A percentile compares a stretch with the other conserved stretches of the same genome.
phyloP scores from a whole-genome alignment of 2,888 invertebrate species.

The Cheilosia urbana region DNA sequence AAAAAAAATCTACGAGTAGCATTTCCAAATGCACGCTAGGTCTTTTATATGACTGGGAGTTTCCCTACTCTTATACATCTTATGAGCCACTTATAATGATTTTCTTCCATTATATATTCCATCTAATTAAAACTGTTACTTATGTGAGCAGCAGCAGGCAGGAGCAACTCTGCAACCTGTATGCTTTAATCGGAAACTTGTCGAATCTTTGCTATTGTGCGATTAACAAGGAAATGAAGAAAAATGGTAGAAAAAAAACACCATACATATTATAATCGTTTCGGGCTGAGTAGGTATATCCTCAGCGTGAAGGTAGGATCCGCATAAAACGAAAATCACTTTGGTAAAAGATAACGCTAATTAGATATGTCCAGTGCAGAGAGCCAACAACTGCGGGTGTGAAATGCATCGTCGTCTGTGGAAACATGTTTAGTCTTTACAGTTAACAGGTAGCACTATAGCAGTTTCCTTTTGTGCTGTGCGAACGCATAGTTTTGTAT shows the following conservation, averaged over 20 bases:
- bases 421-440: constrained; percentile 22
- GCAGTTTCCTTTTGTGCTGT: not conserved
- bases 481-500: not conserved
- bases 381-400: not conserved
- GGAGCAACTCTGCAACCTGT: constrained; percentile 34
- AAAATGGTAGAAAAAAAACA: constrained; percentile 39
- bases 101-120: constrained; percentile 55
- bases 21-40: constrained; percentile 40
- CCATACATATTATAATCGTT: not conserved
- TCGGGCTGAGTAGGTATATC: constrained; percentile 52
- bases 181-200: constrained; percentile 64
- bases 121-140: constrained; percentile 63
- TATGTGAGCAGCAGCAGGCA: constrained; percentile 43
- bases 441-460: not conserved
- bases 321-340: not conserved
- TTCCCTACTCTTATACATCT: constrained; percentile 56
- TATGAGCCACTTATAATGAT: constrained; percentile 43
- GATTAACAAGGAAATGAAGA: constrained; percentile 65
- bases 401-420: constrained; percentile 26
- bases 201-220: constrained; percentile 53
- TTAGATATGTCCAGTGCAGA: not conserved
- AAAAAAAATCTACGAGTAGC: constrained; percentile 47
- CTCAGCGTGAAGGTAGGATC: constrained; percentile 13
- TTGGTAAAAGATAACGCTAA: not conserved
- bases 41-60: constrained; percentile 61